phyloP scores from a whole-genome alignment of 2,888 invertebrate genomes.

The Muschampia plurimacula region DNA sequence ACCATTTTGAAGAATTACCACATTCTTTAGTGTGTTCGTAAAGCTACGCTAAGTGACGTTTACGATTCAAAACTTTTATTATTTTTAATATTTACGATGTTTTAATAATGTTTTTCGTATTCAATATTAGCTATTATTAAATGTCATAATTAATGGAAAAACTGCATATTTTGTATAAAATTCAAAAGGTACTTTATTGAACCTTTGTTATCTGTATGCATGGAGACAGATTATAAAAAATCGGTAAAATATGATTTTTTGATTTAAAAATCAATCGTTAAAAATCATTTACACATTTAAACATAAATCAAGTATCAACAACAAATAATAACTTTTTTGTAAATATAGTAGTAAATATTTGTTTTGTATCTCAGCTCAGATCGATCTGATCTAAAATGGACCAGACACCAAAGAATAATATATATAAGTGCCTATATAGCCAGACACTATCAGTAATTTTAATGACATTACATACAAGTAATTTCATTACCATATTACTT shows the following conservation, averaged over 20 bases:
- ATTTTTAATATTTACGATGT: neutral
- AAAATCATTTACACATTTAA: neutral
- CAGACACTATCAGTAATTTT: no score
- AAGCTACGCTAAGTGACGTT: constrained; percentile 65
- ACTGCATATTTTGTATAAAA: neutral
- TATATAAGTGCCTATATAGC: no score
- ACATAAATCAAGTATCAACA: no score
- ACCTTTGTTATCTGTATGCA: neutral
- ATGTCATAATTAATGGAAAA: neutral
- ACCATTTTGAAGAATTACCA: constrained; percentile 91
- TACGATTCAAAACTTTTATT: constrained; percentile 46
- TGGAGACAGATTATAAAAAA: neutral
- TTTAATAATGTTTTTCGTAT: neutral
- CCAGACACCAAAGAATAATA: no score
- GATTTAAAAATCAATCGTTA: neutral
- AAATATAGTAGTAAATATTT: no score
- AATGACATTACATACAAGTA: no score
- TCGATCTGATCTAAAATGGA: no score
- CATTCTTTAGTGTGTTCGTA: constrained; percentile 86
- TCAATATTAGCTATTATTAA: neutral
- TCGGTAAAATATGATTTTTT: neutral
- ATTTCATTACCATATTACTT: no score
- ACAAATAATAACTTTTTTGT: no score
- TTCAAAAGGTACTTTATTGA: neutral
- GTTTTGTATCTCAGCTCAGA: no score